Evolutionary conservation across 2,797 vertebrate genomes (phyloP), one percentile per base, ranked within the genome.

Genomic region (Momotus momota): DNA sequence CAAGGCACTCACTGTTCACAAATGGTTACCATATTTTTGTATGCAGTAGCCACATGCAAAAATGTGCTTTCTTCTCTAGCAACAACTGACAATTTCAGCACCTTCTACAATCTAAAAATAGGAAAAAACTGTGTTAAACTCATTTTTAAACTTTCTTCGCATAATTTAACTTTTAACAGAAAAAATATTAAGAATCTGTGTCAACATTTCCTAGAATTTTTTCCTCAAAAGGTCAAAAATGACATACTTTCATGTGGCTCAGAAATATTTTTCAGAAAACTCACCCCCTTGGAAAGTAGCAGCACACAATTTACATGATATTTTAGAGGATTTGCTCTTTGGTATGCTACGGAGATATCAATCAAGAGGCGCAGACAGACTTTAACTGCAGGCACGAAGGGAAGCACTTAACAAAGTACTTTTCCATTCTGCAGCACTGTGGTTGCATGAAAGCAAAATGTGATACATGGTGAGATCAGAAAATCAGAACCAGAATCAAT

Each of bases 391-490:
- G 54, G 35, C 73, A 86, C 49, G 90, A 90, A 90, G 38, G 23
- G 35, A 90, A 96, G 88, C 88, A 94, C 91, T 97, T 96, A 95
- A 79, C 7, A 27, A 73, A 27, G 51, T 86, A 60, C 84, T 90
- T 96, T 96, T 96, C 85, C 66, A 82, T 94, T 96, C 73, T 92
- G 87, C 15, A 61, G 66, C 31, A 60, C 70, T 93, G 95, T 92
- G 91, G 88, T 90, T 96, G 88, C 93, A 86, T 77, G 88, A 91
- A 96, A 93, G 94, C 91, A 97, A 88, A 97, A 97, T 94, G 77
- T 96, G 95, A 97, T 96, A 95, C 90, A 91, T 77, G 82, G 17
- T 97, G 96, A 97, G 94, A 96, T 97, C 91, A 96, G 95, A 96
- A 97, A 93, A 94, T 94, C 90, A 84, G 91, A 95, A 96, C 66